Evolutionary conservation across 2,113 vertebrate species (phyloP).

Genomic region (Megaptera novaeangliae): DNA sequence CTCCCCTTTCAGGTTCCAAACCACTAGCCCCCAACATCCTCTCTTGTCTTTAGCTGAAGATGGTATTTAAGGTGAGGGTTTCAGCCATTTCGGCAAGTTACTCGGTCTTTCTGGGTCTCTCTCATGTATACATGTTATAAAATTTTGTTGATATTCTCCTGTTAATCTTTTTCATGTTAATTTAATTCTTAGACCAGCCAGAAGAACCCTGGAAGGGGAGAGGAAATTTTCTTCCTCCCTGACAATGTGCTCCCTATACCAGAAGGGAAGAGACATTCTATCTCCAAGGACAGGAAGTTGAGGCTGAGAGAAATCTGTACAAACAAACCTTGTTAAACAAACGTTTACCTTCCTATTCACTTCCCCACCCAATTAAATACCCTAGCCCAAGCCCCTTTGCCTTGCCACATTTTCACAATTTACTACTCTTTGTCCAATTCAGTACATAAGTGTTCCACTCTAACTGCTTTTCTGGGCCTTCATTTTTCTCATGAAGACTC

Average conservation of each 20-base stretch:
- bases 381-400: neutral
- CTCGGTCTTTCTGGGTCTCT: neutral
- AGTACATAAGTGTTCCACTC: neutral
- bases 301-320: neutral
- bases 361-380: neutral
- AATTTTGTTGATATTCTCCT: neutral
- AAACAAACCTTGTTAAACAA: neutral
- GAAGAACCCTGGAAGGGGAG: neutral
- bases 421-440: neutral
- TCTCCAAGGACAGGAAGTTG: neutral
- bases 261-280: neutral
- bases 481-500: neutral
- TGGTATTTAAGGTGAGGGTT: neutral
- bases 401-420: neutral
- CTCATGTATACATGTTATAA: neutral
- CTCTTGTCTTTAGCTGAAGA: neutral
- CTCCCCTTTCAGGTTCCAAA: neutral
- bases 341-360: neutral
- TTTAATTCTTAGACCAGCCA: neutral
- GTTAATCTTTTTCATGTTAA: neutral
- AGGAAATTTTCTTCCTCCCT: neutral
- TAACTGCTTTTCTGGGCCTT: neutral
- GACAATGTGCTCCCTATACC: neutral
- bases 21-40: neutral
- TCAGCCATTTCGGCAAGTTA: neutral